A percentile compares a stretch with the other conserved stretches of the same genome.
phyloP scores from a whole-genome alignment of 2,113 vertebrate genomes.

The Edolisoma coerulescens region DNA sequence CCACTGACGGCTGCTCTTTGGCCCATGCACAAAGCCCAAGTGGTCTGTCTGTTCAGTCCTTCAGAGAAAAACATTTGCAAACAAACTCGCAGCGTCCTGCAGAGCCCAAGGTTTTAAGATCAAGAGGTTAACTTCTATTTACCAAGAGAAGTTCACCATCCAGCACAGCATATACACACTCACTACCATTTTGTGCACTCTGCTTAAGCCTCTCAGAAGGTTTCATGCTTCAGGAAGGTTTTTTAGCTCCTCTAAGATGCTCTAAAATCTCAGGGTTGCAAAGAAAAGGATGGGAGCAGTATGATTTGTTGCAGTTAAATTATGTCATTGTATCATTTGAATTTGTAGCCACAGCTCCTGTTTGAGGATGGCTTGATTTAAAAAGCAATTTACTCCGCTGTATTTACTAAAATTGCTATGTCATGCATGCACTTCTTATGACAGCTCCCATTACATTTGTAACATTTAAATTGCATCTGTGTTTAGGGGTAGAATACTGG shows the following conservation, averaged over 20 bases:
- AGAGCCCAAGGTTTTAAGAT: background rate
- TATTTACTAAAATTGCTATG: conserved; percentile 18
- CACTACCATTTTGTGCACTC: background rate
- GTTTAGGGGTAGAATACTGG: background rate
- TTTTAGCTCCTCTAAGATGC: background rate
- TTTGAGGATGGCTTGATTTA: conserved; percentile 18
- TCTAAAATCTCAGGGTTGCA: background rate
- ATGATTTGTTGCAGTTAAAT: background rate
- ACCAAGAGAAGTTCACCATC: background rate
- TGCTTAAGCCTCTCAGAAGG: background rate
- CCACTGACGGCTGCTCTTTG: accelerated
- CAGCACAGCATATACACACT: accelerated
- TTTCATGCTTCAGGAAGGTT: background rate
- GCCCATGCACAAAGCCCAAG: accelerated
- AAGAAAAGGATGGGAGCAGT: background rate
- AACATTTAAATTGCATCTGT: conserved; percentile 4
- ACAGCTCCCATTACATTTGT: background rate
- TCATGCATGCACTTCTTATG: conserved; percentile 27
- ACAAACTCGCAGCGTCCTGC: background rate
- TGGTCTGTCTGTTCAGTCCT: background rate
- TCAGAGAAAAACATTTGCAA: background rate
- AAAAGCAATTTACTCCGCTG: conserved; percentile 18
- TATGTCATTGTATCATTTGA: background rate
- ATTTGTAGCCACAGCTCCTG: background rate
- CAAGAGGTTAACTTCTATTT: conserved; percentile 10